A percentile compares a stretch with the other conserved stretches of the same genome.
Evolutionary conservation across 2,888 invertebrate species (phyloP).

Genomic region (Pseudeuparius sepicola): DNA sequence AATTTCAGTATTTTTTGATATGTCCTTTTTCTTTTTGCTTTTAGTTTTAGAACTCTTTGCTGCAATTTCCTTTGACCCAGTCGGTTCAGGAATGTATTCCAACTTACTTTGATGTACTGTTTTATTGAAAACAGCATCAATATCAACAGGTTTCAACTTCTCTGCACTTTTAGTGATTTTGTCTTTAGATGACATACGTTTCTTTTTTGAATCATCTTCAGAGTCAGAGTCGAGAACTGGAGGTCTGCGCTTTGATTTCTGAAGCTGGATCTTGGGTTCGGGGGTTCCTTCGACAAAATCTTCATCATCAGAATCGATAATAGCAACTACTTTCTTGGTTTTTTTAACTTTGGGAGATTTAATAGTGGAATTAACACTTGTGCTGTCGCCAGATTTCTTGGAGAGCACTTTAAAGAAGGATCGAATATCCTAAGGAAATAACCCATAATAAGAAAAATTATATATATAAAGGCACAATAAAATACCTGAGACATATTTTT

Average conservation of each 20-base stretch:
- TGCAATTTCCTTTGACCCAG: not conserved
- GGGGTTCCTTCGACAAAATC: conserved; percentile 51
- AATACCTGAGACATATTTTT: too few relatives aligned
- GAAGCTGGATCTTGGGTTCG: conserved; percentile 26
- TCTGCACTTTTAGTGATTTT: conserved; percentile 27
- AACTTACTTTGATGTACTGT: conserved; percentile 47
- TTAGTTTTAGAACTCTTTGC: conserved; percentile 18
- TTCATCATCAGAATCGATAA: conserved; percentile 44
- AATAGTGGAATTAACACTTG: conserved; percentile 20
- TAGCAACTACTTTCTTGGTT: conserved; percentile 25
- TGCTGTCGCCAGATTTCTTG: conserved; percentile 27
- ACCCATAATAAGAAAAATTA: too few relatives aligned
- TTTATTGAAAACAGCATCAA: conserved; percentile 47
- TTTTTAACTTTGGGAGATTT: conserved; percentile 36
- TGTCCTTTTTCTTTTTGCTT: conserved; percentile 26
- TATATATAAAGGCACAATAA: too few relatives aligned
- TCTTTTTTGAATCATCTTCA: conserved; percentile 32
- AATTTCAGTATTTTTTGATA: conserved; percentile 30
- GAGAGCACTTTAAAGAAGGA: conserved; percentile 44
- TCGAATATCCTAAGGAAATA: conserved; percentile 51
- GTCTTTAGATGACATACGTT: conserved; percentile 26
- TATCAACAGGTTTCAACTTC: conserved; percentile 40
- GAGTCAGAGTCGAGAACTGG: conserved; percentile 28
- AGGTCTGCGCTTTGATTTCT: conserved; percentile 24
- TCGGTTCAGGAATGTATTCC: conserved; percentile 22